Percentiles rank a stretch among this genome's conserved stretches.
phyloP scores from a whole-genome alignment of 2,888 invertebrate species.

The Lochmaea capreae region DNA sequence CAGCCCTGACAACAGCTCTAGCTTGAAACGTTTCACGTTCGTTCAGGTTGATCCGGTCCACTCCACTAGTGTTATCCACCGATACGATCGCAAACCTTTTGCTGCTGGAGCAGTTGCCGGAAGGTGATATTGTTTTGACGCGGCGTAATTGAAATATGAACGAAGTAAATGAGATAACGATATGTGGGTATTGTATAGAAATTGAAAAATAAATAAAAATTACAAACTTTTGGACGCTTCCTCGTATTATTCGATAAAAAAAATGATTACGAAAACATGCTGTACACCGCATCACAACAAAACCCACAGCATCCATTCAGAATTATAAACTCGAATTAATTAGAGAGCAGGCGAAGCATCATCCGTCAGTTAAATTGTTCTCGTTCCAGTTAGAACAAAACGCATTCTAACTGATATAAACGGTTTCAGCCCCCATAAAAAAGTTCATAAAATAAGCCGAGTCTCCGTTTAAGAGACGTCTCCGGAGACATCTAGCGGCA shows the following conservation, averaged over 20 bases:
- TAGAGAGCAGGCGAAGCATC: constrained; percentile 44
- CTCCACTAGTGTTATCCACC: no score
- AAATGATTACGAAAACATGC: not conserved
- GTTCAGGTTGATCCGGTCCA: no score
- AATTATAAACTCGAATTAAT: constrained; percentile 31
- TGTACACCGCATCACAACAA: not conserved
- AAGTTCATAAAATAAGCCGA: constrained; percentile 54
- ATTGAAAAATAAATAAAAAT: no score
- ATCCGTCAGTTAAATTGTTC: constrained; percentile 56
- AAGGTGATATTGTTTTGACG: no score
- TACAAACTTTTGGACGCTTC: not conserved
- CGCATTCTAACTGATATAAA: constrained; percentile 61
- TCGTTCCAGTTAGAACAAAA: constrained; percentile 54
- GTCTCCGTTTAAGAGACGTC: constrained; percentile 50
- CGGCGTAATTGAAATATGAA: no score
- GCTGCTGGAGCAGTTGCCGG: no score
- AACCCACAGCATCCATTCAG: constrained; percentile 4
- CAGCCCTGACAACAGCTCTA: no score
- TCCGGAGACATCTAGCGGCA: constrained; percentile 62
- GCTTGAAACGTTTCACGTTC: no score
- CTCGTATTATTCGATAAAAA: not conserved
- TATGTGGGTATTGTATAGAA: no score
- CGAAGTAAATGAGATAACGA: no score
- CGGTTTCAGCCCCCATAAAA: constrained; percentile 57
- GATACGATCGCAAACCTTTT: no score